Percentiles rank a stretch among this genome's conserved stretches.
Conservation (phyloP, 2,888 invertebrate species). For the Maniola hyperantus region DNA sequence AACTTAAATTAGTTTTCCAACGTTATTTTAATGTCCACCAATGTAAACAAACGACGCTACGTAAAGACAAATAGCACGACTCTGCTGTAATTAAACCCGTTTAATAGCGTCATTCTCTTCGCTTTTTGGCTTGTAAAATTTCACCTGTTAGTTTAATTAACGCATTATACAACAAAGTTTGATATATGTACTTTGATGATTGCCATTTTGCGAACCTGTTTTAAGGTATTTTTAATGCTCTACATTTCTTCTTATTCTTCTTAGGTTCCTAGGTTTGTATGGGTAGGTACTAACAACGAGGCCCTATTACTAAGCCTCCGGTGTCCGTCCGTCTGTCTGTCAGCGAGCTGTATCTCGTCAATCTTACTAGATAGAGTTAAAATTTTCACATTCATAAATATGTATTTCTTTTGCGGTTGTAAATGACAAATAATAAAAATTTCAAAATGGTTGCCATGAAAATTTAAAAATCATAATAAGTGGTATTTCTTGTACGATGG, state of each 20-base stretch:
- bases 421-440: too few species aligned
- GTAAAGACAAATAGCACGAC: conserved; percentile 47
- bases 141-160: conserved; percentile 38
- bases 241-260: too few species aligned
- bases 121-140: conserved; percentile 38
- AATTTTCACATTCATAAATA: too few species aligned
- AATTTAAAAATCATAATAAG: too few species aligned
- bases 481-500: too few species aligned
- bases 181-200: background rate
- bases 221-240: background rate
- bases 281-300: too few species aligned
- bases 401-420: too few species aligned
- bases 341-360: too few species aligned
- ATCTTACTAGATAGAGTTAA: too few species aligned
- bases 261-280: background rate
- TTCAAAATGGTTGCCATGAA: too few species aligned
- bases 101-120: conserved; percentile 48
- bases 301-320: too few species aligned
- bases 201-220: background rate
- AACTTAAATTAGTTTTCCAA: conserved; percentile 38
- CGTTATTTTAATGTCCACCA: conserved; percentile 37
- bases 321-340: too few species aligned
- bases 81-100: conserved; percentile 51
- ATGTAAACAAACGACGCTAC: conserved; percentile 44
- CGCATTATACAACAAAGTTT: background rate